A percentile compares a stretch with the other conserved stretches of the same genome.
These are phyloP conservation scores for Phylloscopus collybita DNA, from an alignment of 2,797 vertebrate genomes.

Conservation along the genomic window DNA sequence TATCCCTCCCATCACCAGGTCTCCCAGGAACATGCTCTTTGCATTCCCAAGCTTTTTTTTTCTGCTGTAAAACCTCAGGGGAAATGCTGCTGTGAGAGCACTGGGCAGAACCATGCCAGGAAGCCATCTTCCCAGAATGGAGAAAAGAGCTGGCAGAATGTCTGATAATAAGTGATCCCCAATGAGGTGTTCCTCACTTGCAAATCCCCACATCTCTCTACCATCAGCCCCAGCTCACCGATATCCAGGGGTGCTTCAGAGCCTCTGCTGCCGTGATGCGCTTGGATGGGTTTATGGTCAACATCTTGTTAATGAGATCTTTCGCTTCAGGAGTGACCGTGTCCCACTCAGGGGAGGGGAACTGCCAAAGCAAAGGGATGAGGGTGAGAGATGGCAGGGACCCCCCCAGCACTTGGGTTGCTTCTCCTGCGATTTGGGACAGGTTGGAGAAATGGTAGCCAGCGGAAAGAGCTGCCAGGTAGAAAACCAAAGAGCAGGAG, in stretches of 20 bases:
- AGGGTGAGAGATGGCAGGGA: neutral
- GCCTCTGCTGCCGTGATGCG: conserved; percentile 93
- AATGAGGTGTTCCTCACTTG: neutral
- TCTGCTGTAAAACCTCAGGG: neutral
- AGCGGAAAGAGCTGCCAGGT: neutral
- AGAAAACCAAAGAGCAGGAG: neutral
- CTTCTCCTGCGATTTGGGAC: neutral
- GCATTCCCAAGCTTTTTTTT: neutral
- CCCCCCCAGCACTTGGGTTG: neutral
- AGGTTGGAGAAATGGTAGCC: neutral
- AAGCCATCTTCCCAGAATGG: neutral
- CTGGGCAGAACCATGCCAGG: neutral
- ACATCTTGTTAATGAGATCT: conserved; percentile 98
- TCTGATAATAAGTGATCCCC: neutral
- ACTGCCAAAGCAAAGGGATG: conserved; percentile 78
- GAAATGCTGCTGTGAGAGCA: neutral
- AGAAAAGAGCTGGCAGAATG: neutral
- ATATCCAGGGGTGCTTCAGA: conserved; percentile 97
- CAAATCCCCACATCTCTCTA: neutral
- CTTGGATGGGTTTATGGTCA: conserved; percentile 95
- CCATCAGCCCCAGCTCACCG: conserved; percentile 66
- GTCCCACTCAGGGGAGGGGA: conserved; percentile 98
- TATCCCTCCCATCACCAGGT: neutral
- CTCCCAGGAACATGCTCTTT: neutral
- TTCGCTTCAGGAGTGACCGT: conserved; percentile 97